phyloP scores from a whole-genome alignment of 2,797 vertebrate genomes.

The Parauchenoglanis punctatus region DNA sequence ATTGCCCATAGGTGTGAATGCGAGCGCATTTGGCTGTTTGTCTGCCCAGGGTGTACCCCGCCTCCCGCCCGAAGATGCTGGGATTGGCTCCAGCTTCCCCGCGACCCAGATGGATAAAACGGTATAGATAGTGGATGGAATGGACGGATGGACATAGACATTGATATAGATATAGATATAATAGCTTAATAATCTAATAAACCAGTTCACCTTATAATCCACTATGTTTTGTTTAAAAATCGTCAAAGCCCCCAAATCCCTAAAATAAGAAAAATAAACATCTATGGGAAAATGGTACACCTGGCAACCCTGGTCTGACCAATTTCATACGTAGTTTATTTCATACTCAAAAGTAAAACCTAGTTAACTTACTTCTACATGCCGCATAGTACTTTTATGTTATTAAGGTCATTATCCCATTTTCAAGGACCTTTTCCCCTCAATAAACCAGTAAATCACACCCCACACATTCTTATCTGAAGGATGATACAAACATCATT shows the following conservation, averaged over 20 bases:
- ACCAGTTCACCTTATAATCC: not conserved
- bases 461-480: constrained; percentile 36
- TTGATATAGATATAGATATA: too few species aligned
- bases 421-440: not conserved
- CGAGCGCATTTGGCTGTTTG: too few species aligned
- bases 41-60: too few species aligned
- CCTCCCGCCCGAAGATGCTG: too few species aligned
- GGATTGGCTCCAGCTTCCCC: too few species aligned
- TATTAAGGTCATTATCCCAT: constrained; percentile 11
- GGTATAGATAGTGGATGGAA: too few species aligned
- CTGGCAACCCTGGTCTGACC: not conserved
- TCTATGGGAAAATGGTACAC: not conserved
- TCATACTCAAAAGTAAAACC: not conserved
- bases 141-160: too few species aligned
- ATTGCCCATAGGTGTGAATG: too few species aligned
- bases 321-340: not conserved
- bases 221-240: not conserved
- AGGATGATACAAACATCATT: constrained; percentile 36
- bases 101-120: too few species aligned
- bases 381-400: not conserved
- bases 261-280: not conserved
- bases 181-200: not conserved
- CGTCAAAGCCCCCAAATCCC: not conserved
- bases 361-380: not conserved
- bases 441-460: constrained; percentile 14